phyloP scores from a whole-genome alignment of 2,888 invertebrate species.

The Spisula subtruncata region DNA sequence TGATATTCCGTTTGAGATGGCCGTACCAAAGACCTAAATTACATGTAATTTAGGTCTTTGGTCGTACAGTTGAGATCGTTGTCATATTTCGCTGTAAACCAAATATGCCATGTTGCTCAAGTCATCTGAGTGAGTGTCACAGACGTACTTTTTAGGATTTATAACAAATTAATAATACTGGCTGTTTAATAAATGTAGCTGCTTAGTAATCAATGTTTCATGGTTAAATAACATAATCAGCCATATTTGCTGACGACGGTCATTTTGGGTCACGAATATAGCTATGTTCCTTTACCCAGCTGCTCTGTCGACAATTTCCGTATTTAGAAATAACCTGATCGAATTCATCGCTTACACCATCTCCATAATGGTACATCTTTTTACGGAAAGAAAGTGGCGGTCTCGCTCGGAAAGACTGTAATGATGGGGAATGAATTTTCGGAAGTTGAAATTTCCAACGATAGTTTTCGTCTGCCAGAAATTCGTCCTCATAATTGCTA shows the following conservation, averaged over 20 bases:
- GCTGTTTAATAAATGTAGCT: too few species aligned
- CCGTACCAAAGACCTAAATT: too few species aligned
- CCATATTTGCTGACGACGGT: background rate
- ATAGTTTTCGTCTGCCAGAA: constrained; percentile 58
- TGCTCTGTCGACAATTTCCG: constrained; percentile 68
- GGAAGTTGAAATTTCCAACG: constrained; percentile 66
- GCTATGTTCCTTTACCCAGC: constrained; percentile 57
- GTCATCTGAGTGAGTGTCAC: too few species aligned
- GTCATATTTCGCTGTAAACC: too few species aligned
- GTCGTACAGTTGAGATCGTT: too few species aligned
- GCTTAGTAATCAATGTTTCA: too few species aligned
- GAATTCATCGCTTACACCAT: constrained; percentile 67
- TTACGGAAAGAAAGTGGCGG: constrained; percentile 55
- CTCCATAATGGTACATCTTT: constrained; percentile 68
- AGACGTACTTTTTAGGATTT: too few species aligned
- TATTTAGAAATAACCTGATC: constrained; percentile 68
- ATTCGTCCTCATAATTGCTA: constrained; percentile 49
- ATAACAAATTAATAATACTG: too few species aligned
- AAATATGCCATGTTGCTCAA: too few species aligned
- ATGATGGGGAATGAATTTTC: constrained; percentile 60
- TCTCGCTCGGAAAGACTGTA: constrained; percentile 19
- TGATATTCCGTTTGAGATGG: too few species aligned
- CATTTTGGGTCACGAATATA: constrained; percentile 35
- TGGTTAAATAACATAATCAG: background rate
- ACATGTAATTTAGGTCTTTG: too few species aligned